phyloP scores from a whole-genome alignment of 2,888 invertebrate genomes.

The Erebia palarica region DNA sequence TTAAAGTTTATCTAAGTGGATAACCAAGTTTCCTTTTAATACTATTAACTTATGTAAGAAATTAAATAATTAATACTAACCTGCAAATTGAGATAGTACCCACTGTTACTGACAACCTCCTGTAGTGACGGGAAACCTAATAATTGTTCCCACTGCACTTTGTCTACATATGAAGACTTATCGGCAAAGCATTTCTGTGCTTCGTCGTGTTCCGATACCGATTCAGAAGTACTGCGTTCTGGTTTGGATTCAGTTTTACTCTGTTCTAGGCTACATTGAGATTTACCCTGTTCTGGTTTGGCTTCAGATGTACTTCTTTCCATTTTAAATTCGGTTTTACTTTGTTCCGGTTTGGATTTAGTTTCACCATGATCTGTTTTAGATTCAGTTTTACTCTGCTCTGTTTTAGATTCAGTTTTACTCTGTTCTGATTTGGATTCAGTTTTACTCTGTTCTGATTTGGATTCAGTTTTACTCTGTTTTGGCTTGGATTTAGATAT shows the following conservation, averaged over 20 bases:
- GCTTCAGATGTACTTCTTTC: neutral
- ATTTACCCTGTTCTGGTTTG: neutral
- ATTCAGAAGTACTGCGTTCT: neutral
- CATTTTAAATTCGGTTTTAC: neutral
- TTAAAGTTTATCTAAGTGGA: too few relatives aligned
- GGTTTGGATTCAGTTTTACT: neutral
- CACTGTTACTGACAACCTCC: neutral
- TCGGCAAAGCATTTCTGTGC: neutral
- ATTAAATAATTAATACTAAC: neutral
- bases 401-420: neutral
- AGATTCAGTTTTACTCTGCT: neutral
- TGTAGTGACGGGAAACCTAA: neutral
- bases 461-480: neutral
- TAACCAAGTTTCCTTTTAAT: too few relatives aligned
- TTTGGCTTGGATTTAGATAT: neutral
- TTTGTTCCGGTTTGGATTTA: neutral
- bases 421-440: neutral
- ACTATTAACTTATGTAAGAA: neutral
- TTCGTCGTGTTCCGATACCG: neutral
- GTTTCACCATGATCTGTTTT: neutral
- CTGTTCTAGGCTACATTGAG: neutral
- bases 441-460: neutral
- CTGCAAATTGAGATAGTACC: conserved; percentile 6
- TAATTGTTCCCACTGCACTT: neutral
- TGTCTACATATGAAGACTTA: neutral